A percentile compares a stretch with the other conserved stretches of the same genome.
Evolutionary conservation across 2,888 invertebrate species (phyloP).

Genomic region (Steinernema hermaphroditum): DNA sequence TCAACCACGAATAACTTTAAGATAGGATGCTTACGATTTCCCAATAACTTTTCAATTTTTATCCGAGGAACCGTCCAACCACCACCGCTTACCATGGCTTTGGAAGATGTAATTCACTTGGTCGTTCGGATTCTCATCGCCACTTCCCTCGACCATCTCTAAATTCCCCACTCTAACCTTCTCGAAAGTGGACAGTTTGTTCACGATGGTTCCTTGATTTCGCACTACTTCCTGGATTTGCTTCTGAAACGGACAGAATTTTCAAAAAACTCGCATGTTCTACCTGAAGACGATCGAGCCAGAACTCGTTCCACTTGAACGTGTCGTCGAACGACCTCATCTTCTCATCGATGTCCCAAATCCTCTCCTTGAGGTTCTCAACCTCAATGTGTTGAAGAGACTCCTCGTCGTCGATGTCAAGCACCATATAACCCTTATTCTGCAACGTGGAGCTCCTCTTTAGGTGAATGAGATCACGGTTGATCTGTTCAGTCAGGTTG

Average conservation of each 20-base stretch:
- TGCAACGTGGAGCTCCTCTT: constrained; percentile 45
- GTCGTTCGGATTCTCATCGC: neutral
- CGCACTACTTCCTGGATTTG: constrained; percentile 7
- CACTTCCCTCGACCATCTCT: neutral
- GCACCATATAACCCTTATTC: constrained; percentile 42
- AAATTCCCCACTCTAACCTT: neutral
- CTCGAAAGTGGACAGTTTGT: neutral
- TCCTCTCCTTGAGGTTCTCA: constrained; percentile 39
- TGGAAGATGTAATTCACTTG: constrained; percentile 6
- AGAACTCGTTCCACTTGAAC: constrained; percentile 29
- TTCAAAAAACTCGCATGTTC: neutral
- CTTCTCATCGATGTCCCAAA: constrained; percentile 19
- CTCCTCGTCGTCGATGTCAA: constrained; percentile 1
- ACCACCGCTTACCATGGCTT: neutral
- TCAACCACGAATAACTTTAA: too few species aligned
- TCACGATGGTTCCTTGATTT: constrained; percentile 1
- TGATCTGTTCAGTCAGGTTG: constrained; percentile 40
- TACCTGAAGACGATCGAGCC: constrained; percentile 48
- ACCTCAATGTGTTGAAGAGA: constrained; percentile 29
- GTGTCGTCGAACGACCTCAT: constrained; percentile 11
- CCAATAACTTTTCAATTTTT: too few species aligned
- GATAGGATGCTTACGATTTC: too few species aligned
- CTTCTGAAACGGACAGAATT: neutral
- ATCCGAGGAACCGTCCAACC: neutral
- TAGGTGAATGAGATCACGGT: constrained; percentile 61